Evolutionary conservation across 2,888 invertebrate species (phyloP).

Genomic region (Sericinus montela): DNA sequence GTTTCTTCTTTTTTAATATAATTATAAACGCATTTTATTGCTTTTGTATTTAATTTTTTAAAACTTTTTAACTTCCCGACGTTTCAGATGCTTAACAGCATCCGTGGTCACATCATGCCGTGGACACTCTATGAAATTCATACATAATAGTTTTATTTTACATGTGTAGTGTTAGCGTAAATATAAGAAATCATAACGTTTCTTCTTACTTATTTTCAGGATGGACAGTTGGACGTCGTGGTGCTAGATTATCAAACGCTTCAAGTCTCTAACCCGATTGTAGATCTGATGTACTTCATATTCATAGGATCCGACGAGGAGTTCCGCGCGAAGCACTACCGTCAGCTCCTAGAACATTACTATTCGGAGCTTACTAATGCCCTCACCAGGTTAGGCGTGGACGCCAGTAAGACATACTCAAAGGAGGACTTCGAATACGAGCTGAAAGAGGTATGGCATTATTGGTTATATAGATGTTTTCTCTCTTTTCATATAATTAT

Average conservation of each 20-base stretch:
- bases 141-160: too few species aligned
- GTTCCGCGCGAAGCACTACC: conserved; percentile 30
- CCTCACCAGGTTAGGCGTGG: conserved; percentile 21
- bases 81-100: too few species aligned
- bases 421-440: conserved; percentile 26
- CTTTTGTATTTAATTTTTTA: too few species aligned
- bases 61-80: too few species aligned
- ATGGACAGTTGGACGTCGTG: conserved; percentile 27
- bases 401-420: conserved; percentile 23
- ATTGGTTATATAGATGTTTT: too few species aligned
- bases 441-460: conserved; percentile 21
- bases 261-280: conserved; percentile 21
- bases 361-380: conserved; percentile 22
- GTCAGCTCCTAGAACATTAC: conserved; percentile 28
- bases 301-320: conserved; percentile 34
- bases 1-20: too few species aligned
- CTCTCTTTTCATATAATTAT: too few species aligned
- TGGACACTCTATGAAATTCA: too few species aligned
- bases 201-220: conserved; percentile 33
- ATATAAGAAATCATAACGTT: too few species aligned
- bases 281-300: conserved; percentile 36
- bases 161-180: too few species aligned
- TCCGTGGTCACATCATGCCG: too few species aligned
- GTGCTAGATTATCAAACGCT: conserved; percentile 35
- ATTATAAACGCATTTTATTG: too few species aligned